These are phyloP conservation scores for Papilio glaucus DNA, from an alignment of 1,140 invertebrate species.

Conservation along the genomic window DNA sequence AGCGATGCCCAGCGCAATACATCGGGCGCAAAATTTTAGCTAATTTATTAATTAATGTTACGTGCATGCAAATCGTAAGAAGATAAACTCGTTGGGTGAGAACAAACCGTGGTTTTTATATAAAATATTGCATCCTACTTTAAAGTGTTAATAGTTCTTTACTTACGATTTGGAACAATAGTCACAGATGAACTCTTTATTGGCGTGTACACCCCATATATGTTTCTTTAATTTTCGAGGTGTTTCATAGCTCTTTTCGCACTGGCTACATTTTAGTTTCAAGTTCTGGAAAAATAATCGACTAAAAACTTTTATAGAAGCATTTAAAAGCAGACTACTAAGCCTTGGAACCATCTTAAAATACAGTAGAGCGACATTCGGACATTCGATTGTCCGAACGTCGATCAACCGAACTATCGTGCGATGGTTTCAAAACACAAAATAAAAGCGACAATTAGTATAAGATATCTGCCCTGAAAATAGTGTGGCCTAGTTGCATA, in stretches of 20 bases:
- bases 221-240: constrained; percentile 54
- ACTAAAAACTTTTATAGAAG: constrained; percentile 24
- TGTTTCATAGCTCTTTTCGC: constrained; percentile 39
- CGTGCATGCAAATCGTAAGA: no score
- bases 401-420: no score
- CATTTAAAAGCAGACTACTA: neutral
- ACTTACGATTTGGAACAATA: constrained; percentile 60
- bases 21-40: no score
- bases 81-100: no score
- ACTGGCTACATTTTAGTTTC: constrained; percentile 47
- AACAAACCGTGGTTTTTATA: neutral
- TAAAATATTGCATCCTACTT: neutral
- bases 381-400: no score
- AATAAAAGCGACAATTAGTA: no score
- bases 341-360: neutral
- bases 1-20: no score
- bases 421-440: no score
- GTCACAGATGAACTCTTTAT: constrained; percentile 54
- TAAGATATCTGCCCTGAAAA: no score
- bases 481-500: no score
- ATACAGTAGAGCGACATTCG: no score
- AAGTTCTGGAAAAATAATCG: constrained; percentile 41
- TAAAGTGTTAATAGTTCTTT: neutral
- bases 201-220: constrained; percentile 43
- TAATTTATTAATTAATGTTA: no score